phyloP scores from a whole-genome alignment of 2,797 vertebrate species.

The Danio tinwini region DNA sequence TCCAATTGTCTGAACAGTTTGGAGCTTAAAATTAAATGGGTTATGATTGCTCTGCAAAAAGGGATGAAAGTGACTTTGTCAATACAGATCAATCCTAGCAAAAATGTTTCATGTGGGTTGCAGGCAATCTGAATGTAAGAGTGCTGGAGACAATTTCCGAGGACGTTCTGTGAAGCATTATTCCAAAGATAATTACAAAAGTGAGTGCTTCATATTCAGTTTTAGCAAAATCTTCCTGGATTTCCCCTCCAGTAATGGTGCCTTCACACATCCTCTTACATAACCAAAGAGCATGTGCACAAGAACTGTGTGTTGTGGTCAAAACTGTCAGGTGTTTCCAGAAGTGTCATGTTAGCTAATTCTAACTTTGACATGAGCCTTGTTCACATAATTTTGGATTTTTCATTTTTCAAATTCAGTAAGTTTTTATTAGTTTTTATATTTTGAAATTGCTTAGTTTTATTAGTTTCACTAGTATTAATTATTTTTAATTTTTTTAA shows the following conservation, averaged over 20 bases:
- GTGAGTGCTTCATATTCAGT: not conserved
- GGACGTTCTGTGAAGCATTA: constrained; percentile 11
- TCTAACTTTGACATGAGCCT: not conserved
- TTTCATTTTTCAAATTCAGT: too few relatives aligned
- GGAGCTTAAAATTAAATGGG: constrained; percentile 48
- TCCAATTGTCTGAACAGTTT: constrained; percentile 44
- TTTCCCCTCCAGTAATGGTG: not conserved
- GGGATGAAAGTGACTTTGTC: constrained; percentile 28
- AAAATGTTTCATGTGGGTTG: constrained; percentile 31
- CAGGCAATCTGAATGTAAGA: constrained; percentile 19
- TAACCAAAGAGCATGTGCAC: not conserved
- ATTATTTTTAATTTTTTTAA: too few relatives aligned
- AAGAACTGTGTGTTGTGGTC: not conserved
- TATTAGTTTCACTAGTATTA: too few relatives aligned
- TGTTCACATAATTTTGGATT: too few relatives aligned
- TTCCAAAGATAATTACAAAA: constrained; percentile 34
- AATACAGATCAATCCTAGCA: constrained; percentile 48
- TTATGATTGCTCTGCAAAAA: constrained; percentile 42
- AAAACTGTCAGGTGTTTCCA: not conserved
- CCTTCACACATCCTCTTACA: not conserved
- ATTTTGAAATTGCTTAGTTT: too few relatives aligned
- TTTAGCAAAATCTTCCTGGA: constrained; percentile 23
- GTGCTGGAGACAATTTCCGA: constrained; percentile 18
- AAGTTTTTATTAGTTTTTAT: too few relatives aligned
- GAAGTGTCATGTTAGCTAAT: not conserved